Evolutionary conservation across 37 sponge, comb jelly and placozoan species (phyloP).

Genomic region (Hexactinellida sp.): DNA sequence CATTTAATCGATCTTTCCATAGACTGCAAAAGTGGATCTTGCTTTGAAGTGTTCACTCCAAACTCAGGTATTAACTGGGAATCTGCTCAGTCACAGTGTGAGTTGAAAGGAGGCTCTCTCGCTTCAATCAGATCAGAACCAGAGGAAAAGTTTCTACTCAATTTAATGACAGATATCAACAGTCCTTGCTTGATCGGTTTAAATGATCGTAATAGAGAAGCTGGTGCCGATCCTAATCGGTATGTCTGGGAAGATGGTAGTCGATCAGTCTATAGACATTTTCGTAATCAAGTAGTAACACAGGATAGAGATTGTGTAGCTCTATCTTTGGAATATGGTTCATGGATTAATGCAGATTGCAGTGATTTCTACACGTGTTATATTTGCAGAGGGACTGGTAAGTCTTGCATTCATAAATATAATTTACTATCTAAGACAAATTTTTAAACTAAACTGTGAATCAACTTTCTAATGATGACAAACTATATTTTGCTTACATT

Average conservation of each 20-base stretch:
- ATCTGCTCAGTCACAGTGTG: neutral
- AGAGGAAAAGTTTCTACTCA: neutral
- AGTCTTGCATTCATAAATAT: neutral
- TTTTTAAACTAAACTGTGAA: no score
- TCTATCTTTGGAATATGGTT: neutral
- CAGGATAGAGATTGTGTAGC: neutral
- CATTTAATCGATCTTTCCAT: neutral
- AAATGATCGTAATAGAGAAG: neutral
- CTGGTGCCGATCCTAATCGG: neutral
- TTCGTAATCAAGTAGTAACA: neutral
- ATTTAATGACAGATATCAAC: neutral
- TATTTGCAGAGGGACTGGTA: neutral
- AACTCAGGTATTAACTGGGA: neutral
- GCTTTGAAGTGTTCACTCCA: neutral
- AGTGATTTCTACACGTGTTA: neutral
- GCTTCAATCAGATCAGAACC: constrained; percentile 3
- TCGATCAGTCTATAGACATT: neutral
- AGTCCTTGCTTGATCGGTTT: neutral
- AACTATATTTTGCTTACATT: no score
- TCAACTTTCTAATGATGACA: no score
- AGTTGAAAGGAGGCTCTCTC: neutral
- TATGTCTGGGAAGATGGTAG: neutral
- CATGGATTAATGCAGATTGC: neutral
- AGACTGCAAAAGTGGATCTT: neutral
- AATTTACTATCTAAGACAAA: neutral